A percentile compares a stretch with the other conserved stretches of the same genome.
Evolutionary conservation across 2,113 vertebrate genomes (phyloP).

Genomic region (Gasterosteus nipponicus): DNA sequence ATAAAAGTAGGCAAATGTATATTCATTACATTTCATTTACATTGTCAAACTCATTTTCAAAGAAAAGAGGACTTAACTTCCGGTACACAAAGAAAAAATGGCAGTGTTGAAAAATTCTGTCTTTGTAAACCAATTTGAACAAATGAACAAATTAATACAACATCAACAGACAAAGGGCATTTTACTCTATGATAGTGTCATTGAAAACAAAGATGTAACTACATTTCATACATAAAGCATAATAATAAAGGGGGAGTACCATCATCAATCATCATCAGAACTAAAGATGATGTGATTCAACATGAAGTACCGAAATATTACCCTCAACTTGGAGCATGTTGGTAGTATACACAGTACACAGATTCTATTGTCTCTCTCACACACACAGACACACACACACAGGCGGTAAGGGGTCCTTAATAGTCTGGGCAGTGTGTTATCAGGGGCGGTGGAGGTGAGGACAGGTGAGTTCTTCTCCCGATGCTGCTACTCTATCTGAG

Average conservation of each 20-base stretch:
- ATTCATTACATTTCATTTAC: constrained; percentile 54
- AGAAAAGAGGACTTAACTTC: constrained; percentile 66
- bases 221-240: constrained; percentile 47
- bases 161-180: constrained; percentile 55
- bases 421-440: constrained; percentile 36
- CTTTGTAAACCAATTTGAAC: constrained; percentile 53
- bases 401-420: constrained; percentile 37
- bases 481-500: background rate
- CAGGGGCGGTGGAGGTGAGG: background rate
- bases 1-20: constrained; percentile 19
- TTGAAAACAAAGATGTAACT: constrained; percentile 56
- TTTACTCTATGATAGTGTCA: constrained; percentile 57
- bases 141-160: constrained; percentile 42
- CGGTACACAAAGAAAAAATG: constrained; percentile 55
- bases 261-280: constrained; percentile 24
- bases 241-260: constrained; percentile 36
- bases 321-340: constrained; percentile 42
- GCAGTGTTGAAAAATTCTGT: constrained; percentile 53
- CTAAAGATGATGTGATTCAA: constrained; percentile 21
- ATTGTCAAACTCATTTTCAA: constrained; percentile 66
- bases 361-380: constrained; percentile 37
- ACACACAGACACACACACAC: background rate
- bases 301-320: constrained; percentile 43
- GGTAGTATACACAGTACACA: constrained; percentile 63
- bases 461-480: background rate